Conservation (phyloP, 1,140 invertebrate genomes). For the Ladona fulva region DNA sequence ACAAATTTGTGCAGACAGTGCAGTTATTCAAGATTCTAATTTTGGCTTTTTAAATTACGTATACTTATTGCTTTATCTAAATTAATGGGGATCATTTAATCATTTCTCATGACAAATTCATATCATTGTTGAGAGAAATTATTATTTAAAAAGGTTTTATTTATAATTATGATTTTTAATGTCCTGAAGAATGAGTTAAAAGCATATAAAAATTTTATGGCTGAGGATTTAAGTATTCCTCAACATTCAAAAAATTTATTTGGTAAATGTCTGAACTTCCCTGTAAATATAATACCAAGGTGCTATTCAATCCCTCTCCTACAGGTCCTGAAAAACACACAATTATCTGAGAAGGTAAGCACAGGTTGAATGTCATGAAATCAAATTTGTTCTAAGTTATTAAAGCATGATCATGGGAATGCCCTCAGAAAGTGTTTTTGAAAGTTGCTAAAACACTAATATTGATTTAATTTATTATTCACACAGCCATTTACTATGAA, state of each 20-base stretch:
- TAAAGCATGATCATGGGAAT: background rate
- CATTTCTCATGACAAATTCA: too few relatives aligned
- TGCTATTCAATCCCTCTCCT: slow-evolving; percentile 8
- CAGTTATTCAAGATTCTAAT: background rate
- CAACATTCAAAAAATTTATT: too few relatives aligned
- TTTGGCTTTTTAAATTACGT: background rate
- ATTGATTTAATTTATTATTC: background rate
- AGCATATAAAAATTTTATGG: too few relatives aligned
- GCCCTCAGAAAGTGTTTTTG: background rate
- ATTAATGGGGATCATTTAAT: too few relatives aligned
- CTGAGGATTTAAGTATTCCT: too few relatives aligned
- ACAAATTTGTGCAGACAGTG: background rate
- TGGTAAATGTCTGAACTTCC: background rate
- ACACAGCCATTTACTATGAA: background rate
- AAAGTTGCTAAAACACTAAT: background rate
- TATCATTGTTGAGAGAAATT: too few relatives aligned
- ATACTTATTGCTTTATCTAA: background rate
- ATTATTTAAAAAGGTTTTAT: too few relatives aligned
- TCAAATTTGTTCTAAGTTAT: background rate
- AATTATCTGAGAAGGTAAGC: background rate
- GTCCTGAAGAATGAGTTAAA: too few relatives aligned
- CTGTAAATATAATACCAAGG: background rate
- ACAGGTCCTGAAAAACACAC: slow-evolving; percentile 3
- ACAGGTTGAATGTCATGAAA: background rate
- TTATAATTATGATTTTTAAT: too few relatives aligned